Base-by-base conservation (phyloP, 2,888 invertebrate genomes). In the Ophion slaviceki region DNA sequence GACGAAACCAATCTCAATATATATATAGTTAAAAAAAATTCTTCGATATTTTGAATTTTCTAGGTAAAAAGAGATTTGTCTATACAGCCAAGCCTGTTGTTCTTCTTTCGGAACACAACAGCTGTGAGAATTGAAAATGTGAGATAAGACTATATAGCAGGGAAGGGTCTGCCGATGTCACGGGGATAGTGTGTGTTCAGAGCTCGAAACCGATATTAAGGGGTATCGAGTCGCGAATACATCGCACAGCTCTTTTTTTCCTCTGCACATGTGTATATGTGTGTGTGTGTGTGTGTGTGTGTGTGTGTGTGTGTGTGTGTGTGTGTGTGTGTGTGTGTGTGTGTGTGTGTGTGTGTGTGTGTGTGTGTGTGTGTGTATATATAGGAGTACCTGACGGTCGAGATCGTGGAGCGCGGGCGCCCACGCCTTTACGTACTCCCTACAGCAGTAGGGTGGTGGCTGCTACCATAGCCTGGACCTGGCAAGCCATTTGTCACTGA, bases 401-500 rank as follows among this genome's bases (percentile, higher is more conserved):
- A 71, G 68, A 78, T 72, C 70, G 80, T 71, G 53, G 64, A 72
- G 80, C 71, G 80, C 70, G 68, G 64, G 72, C 72, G 72, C 74
- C 74, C 75, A 74, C 70, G 76, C 80, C 75, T 80, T 70, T 76
- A 68, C 53, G 67, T 59, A 76, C 68, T 53, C 61, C 77, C 61
- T 64, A 70, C 20, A 28, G 45, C 47, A 75, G 40, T 24, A 75
- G 81, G 75, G 75, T 64, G 85, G 85, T 87, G 87, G 88, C 72
- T 87, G 83, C 67, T 67, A 77, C 88, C 88, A 89, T 89, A 88
- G 91, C 86, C 90, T 91, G 92, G 86, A 89, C 89, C 90, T 91
- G 92, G 90, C 92, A 92, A 92, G 91, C 91, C 90, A 92, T 92
- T 92, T 92, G 88, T 92, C 91, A 92, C 88, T 62, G 64, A 74